These are phyloP conservation scores for Pelusios castaneus DNA, from an alignment of 2,113 vertebrate genomes.

Conservation along the genomic window DNA sequence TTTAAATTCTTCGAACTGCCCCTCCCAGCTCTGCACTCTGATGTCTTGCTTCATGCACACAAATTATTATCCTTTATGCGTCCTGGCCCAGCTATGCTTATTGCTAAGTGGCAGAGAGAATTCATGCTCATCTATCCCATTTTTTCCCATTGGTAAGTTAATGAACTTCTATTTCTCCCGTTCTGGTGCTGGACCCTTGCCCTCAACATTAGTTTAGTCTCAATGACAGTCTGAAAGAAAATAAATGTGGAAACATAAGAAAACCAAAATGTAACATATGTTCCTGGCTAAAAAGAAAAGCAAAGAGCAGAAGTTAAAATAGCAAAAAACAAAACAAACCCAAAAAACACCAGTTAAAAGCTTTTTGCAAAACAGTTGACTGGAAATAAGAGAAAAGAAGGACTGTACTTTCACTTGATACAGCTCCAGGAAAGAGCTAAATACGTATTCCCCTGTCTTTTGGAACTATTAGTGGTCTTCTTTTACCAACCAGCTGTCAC, in stretches of 20 bases:
- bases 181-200: background rate
- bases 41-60: background rate
- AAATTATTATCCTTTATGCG: background rate
- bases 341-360: slow-evolving; percentile 12
- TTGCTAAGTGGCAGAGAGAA: background rate
- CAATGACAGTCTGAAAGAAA: background rate
- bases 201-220: background rate
- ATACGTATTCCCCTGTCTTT: background rate
- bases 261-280: background rate
- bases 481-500: background rate
- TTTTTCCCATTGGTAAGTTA: background rate
- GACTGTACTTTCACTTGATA: background rate
- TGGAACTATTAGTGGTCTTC: background rate
- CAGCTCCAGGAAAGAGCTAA: slow-evolving; percentile 22
- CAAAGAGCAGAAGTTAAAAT: slow-evolving; percentile 16
- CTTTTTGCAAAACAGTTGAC: background rate
- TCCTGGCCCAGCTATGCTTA: slow-evolving; percentile 18
- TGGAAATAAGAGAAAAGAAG: slow-evolving; percentile 16
- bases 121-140: background rate
- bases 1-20: background rate
- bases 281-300: background rate
- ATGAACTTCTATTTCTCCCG: background rate
- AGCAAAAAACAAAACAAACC: slow-evolving; percentile 5
- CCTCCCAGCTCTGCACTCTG: background rate
- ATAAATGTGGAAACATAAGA: slow-evolving; percentile 1